These are phyloP conservation scores for Gambusia holbrooki DNA, from an alignment of 2,113 vertebrate species.

Conservation along the genomic window DNA sequence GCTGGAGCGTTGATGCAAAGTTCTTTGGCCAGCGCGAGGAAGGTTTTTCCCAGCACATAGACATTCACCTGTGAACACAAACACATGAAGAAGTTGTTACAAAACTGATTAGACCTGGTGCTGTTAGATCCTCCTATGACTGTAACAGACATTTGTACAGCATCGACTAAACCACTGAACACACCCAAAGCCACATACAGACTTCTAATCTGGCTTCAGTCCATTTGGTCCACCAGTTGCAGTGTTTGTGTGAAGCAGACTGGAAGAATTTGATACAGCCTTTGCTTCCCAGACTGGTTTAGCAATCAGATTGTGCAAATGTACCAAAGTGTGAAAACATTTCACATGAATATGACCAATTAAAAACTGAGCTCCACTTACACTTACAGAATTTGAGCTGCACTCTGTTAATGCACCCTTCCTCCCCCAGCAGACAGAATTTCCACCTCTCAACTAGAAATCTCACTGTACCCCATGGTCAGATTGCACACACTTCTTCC, in stretches of 20 bases:
- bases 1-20: conserved; percentile 97
- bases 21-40: conserved; percentile 91
- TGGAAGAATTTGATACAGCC: too few species aligned
- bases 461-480: too few species aligned
- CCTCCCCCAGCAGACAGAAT: too few species aligned
- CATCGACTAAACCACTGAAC: too few species aligned
- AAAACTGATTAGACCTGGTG: background rate
- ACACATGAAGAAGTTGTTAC: background rate
- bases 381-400: background rate
- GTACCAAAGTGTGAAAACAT: conserved; percentile 10
- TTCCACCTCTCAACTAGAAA: too few species aligned
- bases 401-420: too few species aligned
- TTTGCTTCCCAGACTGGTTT: too few species aligned
- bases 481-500: too few species aligned
- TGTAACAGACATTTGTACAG: background rate
- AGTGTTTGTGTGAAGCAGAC: too few species aligned
- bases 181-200: too few species aligned
- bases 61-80: conserved; percentile 89
- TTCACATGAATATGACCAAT: conserved; percentile 30
- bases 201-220: too few species aligned
- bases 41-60: conserved; percentile 93
- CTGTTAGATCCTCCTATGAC: background rate
- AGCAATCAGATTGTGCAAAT: conserved; percentile 21
- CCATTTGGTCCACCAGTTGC: too few species aligned
- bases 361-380: conserved; percentile 42